Evolutionary conservation across 2,797 vertebrate genomes (phyloP).

Genomic region (Remorina albescens): DNA sequence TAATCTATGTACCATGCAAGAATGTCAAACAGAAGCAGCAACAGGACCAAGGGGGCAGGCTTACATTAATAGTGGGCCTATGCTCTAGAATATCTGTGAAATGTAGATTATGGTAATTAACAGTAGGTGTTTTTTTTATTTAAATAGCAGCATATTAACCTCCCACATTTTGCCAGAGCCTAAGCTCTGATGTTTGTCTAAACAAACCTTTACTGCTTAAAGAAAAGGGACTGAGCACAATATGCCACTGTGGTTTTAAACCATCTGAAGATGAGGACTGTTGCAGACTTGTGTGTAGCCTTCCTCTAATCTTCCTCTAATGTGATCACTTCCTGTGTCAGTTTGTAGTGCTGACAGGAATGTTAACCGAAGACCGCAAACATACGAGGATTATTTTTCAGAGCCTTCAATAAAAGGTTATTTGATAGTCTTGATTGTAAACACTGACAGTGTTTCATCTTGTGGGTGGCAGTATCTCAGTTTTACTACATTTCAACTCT

Average conservation of each 20-base stretch:
- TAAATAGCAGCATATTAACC: not conserved
- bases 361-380: not conserved
- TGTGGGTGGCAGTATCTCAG: conserved; percentile 11
- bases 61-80: too few relatives aligned
- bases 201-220: conserved; percentile 26
- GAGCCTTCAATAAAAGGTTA: conserved; percentile 40
- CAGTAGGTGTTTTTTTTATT: conserved; percentile 14
- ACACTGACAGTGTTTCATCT: conserved; percentile 37
- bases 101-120: conserved; percentile 11
- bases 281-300: conserved; percentile 1
- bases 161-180: too few relatives aligned
- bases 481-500: conserved; percentile 10
- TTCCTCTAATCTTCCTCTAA: not conserved
- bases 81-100: not conserved
- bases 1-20: not conserved
- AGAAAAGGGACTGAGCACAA: conserved; percentile 21
- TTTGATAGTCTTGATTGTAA: conserved; percentile 41
- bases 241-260: conserved; percentile 13
- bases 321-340: not conserved
- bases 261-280: not conserved
- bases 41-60: not conserved
- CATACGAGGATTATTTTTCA: conserved; percentile 42
- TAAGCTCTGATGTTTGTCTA: not conserved
- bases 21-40: not conserved
- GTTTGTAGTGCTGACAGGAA: conserved; percentile 34